Conservation (phyloP, 23 tunicate species). For the Ascidia mentula region DNA sequence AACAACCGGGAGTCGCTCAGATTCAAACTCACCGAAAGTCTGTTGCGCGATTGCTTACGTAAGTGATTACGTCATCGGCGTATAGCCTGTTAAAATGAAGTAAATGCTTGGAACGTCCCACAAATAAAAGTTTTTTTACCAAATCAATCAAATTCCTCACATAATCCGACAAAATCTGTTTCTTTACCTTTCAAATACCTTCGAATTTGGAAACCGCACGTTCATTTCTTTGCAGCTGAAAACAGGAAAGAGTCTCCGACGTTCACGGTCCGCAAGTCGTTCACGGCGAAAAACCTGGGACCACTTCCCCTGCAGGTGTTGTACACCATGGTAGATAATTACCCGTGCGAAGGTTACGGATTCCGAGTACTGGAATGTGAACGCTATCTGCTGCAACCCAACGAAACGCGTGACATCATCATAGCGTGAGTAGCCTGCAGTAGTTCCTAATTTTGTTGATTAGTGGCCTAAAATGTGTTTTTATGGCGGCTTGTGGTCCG, state of each 20-base stretch:
- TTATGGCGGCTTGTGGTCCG: too few species aligned
- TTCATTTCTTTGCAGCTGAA: slow-evolving; percentile 31
- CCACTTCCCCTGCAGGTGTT: slow-evolving; percentile 55
- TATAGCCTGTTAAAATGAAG: too few species aligned
- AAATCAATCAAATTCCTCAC: too few species aligned
- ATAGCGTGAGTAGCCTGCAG: slow-evolving; percentile 84
- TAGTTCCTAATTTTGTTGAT: too few species aligned
- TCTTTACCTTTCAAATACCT: too few species aligned
- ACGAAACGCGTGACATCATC: slow-evolving; percentile 59
- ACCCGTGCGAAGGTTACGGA: slow-evolving; percentile 92
- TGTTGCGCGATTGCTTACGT: slow-evolving; percentile 77
- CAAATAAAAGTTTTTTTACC: too few species aligned
- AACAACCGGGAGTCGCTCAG: slow-evolving; percentile 36
- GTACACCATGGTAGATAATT: slow-evolving; percentile 65
- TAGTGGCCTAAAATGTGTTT: too few species aligned
- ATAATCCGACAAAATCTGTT: too few species aligned
- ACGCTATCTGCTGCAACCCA: slow-evolving; percentile 59
- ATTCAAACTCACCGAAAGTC: slow-evolving; percentile 56
- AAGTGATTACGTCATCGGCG: slow-evolving; percentile 9
- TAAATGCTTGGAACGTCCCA: too few species aligned
- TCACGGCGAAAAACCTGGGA: slow-evolving; percentile 80
- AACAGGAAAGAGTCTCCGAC: slow-evolving; percentile 51
- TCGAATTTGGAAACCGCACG: too few species aligned
- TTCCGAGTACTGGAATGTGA: slow-evolving; percentile 76
- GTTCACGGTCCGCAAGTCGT: slow-evolving; percentile 85